Evolutionary conservation across 2,113 vertebrate species (phyloP), one percentile per base, ranked within the genome.

Genomic region (Otolemur garnettii): DNA sequence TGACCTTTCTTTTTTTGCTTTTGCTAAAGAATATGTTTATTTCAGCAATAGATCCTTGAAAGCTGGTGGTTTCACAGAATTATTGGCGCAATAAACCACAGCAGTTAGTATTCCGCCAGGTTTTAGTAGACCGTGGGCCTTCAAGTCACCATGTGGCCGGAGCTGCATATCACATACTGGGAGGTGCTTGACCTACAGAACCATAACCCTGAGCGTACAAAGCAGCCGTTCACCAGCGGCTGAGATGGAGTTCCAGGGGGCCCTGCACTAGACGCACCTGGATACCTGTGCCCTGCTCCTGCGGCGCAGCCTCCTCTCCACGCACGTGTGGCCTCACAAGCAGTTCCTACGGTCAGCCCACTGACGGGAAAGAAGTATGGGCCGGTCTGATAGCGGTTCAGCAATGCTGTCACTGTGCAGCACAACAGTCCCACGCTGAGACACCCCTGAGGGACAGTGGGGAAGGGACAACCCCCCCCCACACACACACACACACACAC

Each of bases 81-180:
- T 98, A 98, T 96, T 98, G 96, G 90, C 97, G 91, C 86, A 96
- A 95, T 97, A 98, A 98, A 97, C 88, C 55, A 50, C 8, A 53
- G 35, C 15, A 10, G 53, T 50, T 35, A 14, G 11, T 53, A 28
- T 50, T 82, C 53, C 42, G 12, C 28, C 14, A 9, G 66, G 55
- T 33, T 55, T 50, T 50, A 13, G 11, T 6, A 71, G 55, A 91
- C 38, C 35, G 28, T 21, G 22, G 22, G 42, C 42, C 80, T 21
- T 57, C 42, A 59, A 59, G n/a, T 71, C 66, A 45, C 30, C n/a
- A 38, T 15, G 42, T 75, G 22, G 14, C 28, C 22, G 35, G 19
- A 66, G 18, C 71, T 85, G 45, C 59, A 60, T 42, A 8, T 42
- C 0, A 38, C 22, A 71, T 55, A 15, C 7, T 50, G 38, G 38